These are phyloP conservation scores for Zosterops pallidus DNA, from an alignment of 2,113 vertebrate species.

Conservation along the genomic window DNA sequence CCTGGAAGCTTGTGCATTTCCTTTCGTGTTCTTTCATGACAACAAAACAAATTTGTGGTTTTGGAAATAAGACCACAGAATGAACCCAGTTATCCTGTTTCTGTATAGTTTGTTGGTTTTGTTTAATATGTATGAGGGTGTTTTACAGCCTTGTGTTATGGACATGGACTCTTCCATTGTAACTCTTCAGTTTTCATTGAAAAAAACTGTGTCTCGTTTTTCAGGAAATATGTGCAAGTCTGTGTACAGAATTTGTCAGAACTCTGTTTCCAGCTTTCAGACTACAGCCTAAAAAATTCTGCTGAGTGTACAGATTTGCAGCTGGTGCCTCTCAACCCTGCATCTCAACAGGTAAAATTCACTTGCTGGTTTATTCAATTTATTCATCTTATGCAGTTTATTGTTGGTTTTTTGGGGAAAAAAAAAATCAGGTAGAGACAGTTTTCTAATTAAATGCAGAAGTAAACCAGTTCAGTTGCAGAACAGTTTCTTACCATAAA, in stretches of 20 bases:
- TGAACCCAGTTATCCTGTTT: background rate
- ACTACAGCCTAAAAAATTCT: slow-evolving; percentile 77
- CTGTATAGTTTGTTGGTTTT: background rate
- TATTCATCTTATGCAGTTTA: background rate
- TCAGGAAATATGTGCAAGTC: slow-evolving; percentile 94
- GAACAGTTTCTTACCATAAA: background rate
- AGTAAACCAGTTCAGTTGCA: background rate
- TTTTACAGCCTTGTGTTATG: background rate
- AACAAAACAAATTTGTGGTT: background rate
- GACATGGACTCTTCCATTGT: background rate
- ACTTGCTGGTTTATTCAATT: background rate
- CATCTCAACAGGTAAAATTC: slow-evolving; percentile 82
- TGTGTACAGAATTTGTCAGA: slow-evolving; percentile 92
- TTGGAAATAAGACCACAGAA: background rate
- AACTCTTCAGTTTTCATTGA: background rate
- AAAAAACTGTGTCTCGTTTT: background rate
- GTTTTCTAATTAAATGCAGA: background rate
- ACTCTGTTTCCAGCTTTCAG: slow-evolving; percentile 84
- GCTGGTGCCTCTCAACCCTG: slow-evolving; percentile 80
- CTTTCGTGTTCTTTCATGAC: background rate
- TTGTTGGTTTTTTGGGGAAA: background rate
- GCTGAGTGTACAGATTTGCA: slow-evolving; percentile 68
- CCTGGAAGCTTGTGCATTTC: background rate
- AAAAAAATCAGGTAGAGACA: background rate
- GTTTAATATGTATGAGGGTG: background rate